Evolutionary conservation across 2,113 vertebrate genomes (phyloP).

Genomic region (Phaetusa simplex): DNA sequence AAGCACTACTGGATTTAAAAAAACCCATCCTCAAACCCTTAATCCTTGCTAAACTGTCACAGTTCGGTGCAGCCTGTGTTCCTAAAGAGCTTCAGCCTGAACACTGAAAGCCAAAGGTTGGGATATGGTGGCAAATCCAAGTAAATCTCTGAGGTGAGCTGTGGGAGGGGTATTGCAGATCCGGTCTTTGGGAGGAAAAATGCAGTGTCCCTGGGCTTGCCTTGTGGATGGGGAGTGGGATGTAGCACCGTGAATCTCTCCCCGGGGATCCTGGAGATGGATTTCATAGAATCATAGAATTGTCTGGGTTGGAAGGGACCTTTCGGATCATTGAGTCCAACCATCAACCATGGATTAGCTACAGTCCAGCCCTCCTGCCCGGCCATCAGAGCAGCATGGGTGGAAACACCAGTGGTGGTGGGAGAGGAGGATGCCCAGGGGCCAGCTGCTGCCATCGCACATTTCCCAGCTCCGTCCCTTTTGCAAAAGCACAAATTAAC

Average conservation of each 20-base stretch:
- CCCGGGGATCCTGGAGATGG: not conserved
- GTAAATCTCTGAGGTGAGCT: not conserved
- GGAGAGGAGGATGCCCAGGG: not conserved
- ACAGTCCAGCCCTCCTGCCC: not conserved
- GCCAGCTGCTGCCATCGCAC: not conserved
- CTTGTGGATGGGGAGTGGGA: not conserved
- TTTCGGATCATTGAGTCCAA: not conserved
- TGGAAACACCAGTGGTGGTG: not conserved
- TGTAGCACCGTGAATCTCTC: rapidly evolving
- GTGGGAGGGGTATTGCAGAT: not conserved
- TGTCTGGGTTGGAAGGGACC: not conserved
- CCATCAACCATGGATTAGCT: not conserved
- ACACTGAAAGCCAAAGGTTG: not conserved
- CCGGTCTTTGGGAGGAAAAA: not conserved
- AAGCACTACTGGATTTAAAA: constrained; percentile 1
- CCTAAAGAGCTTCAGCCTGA: not conserved
- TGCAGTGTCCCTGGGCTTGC: not conserved
- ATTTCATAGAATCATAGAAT: not conserved
- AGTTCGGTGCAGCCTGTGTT: not conserved
- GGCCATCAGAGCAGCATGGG: not conserved
- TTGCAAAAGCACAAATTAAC: not conserved
- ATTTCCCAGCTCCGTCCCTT: not conserved
- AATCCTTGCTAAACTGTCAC: constrained; percentile 26
- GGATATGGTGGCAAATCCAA: not conserved
- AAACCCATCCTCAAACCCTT: not conserved